phyloP scores from a whole-genome alignment of 1,140 invertebrate species.

The Acromyrmex echinatior region DNA sequence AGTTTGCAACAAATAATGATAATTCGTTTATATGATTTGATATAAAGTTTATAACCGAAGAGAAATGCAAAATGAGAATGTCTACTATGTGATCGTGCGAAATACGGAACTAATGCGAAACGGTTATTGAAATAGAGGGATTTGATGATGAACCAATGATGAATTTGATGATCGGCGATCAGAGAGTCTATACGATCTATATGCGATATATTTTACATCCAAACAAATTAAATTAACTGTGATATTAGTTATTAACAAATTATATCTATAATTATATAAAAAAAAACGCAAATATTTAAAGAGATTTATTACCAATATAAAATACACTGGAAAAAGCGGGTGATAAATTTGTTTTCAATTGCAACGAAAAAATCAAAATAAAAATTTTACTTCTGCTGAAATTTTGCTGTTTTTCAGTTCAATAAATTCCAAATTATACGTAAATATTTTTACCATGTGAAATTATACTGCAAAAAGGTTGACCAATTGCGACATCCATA shows the following conservation, averaged over 20 bases:
- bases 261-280: not conserved
- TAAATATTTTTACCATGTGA: conserved; percentile 43
- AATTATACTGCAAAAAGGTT: conserved; percentile 34
- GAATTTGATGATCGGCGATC: conserved; percentile 8
- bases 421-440: conserved; percentile 40
- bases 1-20: not conserved
- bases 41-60: not conserved
- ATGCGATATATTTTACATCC: conserved; percentile 25
- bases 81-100: not conserved
- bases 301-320: not conserved
- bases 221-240: conserved; percentile 12
- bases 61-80: not conserved
- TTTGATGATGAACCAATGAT: conserved; percentile 33
- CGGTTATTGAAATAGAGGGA: conserved; percentile 20
- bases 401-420: conserved; percentile 14
- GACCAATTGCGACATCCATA: conserved; percentile 1
- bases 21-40: not conserved
- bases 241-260: conserved; percentile 13
- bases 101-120: conserved; percentile 25
- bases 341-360: conserved; percentile 10
- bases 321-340: not conserved
- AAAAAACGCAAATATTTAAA: not conserved
- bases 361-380: not conserved
- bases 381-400: conserved; percentile 2
- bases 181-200: not conserved